Evolutionary conservation across 1,140 invertebrate species (phyloP).

Genomic region (Gryllus bimaculatus): DNA sequence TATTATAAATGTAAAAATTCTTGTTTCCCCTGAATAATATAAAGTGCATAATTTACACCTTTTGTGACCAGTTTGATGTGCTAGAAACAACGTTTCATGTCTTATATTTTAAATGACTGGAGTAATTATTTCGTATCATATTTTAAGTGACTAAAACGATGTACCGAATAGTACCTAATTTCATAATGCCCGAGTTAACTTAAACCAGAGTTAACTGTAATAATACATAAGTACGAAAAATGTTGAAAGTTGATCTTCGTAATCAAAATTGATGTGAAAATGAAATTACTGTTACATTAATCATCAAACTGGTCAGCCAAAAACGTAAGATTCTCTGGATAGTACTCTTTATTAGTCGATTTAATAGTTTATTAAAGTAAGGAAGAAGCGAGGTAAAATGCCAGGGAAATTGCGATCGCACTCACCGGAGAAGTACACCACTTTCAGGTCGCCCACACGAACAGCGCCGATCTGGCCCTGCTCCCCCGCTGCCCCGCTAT

Average conservation of each 20-base stretch:
- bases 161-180: no score
- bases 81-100: no score
- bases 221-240: no score
- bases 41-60: no score
- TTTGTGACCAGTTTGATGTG: no score
- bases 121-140: no score
- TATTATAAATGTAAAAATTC: no score
- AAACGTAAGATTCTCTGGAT: not conserved
- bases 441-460: constrained; percentile 24
- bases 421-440: constrained; percentile 24
- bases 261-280: not conserved
- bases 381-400: not conserved
- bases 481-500: constrained; percentile 19
- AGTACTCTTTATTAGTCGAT: not conserved
- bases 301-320: not conserved
- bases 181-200: no score
- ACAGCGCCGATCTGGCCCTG: constrained; percentile 23
- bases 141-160: no score
- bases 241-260: not conserved
- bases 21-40: no score
- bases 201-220: no score
- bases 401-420: not conserved
- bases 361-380: not conserved
- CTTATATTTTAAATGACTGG: no score
- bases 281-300: not conserved